Base-by-base conservation (phyloP, 2,113 vertebrate species). In the Prolemur simus region DNA sequence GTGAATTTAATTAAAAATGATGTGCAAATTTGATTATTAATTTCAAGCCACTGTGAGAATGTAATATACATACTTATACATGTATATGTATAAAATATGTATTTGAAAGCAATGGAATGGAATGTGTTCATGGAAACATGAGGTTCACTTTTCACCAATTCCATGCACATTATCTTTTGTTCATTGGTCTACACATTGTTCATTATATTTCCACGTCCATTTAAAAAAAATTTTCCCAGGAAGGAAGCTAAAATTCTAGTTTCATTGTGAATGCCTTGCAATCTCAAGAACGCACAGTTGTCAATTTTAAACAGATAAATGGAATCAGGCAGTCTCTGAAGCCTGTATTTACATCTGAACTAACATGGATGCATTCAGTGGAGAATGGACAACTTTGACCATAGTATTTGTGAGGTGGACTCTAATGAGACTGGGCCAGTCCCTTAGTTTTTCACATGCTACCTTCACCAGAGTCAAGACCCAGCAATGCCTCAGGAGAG, bases 1-100 rank as follows among this genome's bases (percentile, higher is more conserved):
- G 84, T 95, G 96, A 92, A 96, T 97, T 95, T 97, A 97, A 98
- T 97, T 94, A 96, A 97, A 96, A 96, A 94, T 80, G 68, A 97
- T 91, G 87, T 94, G 89, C 45, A 95, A 89, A 92, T 97, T 94
- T 97, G 95, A 91, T 96, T 96, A 97, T 96, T 95, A 97, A 96
- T 97, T 96, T 97, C 69, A 93, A 80, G 49, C 45, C 80, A 94
- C 73, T 87, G 54, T 95, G 94, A 84, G 84, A 96, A 91, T 93
- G 77, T 94, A 77, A 90, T 68, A 77, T 63, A 54, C 81, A 87
- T 56, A 91, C 3, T 73, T 39, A 80, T 13, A 87, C 13, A 63
- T 0, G 27, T 25, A 64, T 34, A n/a, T 21, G 18, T 3, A 37
- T 29, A 56, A 71, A 85, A 87, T 93, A 83, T 52, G 15, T 90